Conservation (phyloP, 2,113 vertebrate genomes). For the Ammodytes marinus region DNA sequence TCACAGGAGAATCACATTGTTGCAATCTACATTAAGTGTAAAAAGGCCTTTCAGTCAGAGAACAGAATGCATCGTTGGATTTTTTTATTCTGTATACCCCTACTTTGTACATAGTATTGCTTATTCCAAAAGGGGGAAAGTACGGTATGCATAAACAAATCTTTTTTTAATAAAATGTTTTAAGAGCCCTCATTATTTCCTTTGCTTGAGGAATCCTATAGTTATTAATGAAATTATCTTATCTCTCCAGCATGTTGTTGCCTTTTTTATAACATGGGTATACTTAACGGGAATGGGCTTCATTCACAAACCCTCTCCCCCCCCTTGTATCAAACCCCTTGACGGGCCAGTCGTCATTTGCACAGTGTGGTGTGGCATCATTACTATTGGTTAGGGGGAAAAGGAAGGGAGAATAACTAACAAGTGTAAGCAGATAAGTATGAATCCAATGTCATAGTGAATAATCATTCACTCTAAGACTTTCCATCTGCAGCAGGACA, state of each 20-base stretch:
- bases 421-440: not conserved
- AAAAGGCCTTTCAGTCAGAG: constrained; percentile 59
- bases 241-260: not conserved
- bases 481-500: not conserved
- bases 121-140: constrained; percentile 22
- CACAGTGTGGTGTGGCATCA: constrained; percentile 1
- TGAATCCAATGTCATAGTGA: not conserved
- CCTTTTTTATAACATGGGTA: not conserved
- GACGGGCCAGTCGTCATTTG: not conserved
- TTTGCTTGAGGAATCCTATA: not conserved
- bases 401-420: not conserved
- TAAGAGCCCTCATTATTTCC: constrained; percentile 3
- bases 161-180: not conserved
- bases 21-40: constrained; percentile 72
- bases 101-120: not conserved
- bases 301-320: not conserved
- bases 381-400: not conserved
- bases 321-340: not conserved
- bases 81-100: constrained; percentile 28
- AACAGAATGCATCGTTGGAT: constrained; percentile 27
- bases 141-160: not conserved
- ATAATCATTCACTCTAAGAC: not conserved
- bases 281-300: not conserved
- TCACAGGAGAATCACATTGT: constrained; percentile 54
- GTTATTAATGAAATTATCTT: not conserved